Base-by-base conservation (phyloP, 2,797 vertebrate genomes). In the Catharus ustulatus region DNA sequence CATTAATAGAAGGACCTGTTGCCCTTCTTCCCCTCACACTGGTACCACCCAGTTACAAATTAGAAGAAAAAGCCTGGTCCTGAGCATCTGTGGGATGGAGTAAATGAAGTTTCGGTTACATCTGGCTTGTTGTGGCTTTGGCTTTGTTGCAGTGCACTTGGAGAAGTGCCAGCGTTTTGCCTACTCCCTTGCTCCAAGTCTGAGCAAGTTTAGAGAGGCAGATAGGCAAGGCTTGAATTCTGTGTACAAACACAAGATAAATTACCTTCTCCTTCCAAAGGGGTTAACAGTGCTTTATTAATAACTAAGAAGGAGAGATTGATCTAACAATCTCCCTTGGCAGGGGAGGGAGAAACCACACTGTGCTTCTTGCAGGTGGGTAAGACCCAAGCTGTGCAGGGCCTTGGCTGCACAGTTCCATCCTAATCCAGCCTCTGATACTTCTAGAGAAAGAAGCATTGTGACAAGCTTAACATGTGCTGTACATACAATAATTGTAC, bases 401-500 rank as follows among this genome's bases (percentile, higher is more conserved):
- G 45, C 48, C 90, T 15, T 15, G 6, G 79, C 13, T 84, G 90
- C 76, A 78, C 87, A 90, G 67, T 95, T 97, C 20, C 74, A 72
- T 54, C 90, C 95, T 89, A 79, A 93, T 87, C 87, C 68, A 13
- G 92, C 93, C 95, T 96, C 96, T 77, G 93, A 96, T 48, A 74
- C 85, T 40, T 94, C 88, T 97, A 94, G 93, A 95, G 95, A 86
- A 93, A 84, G 92, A 62, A 88, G 74, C n/a, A 15, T 49, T 8
- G 21, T 71, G 85, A 88, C 59, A 77, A 89, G 51, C 16, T 58
- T 80, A 93, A 84, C 66, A 11, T 46, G 63, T 76, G 68, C 82
- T 36, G 26, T 57, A 75, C 23, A 9, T 87, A 78, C 86, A 93
- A 80, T 82, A 87, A 86, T 93, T 96, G 88, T 10, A 30, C 80